Evolutionary conservation across 2,888 invertebrate genomes (phyloP), one percentile per base, ranked within the genome.

Genomic region (Drosophila tanythrix): DNA sequence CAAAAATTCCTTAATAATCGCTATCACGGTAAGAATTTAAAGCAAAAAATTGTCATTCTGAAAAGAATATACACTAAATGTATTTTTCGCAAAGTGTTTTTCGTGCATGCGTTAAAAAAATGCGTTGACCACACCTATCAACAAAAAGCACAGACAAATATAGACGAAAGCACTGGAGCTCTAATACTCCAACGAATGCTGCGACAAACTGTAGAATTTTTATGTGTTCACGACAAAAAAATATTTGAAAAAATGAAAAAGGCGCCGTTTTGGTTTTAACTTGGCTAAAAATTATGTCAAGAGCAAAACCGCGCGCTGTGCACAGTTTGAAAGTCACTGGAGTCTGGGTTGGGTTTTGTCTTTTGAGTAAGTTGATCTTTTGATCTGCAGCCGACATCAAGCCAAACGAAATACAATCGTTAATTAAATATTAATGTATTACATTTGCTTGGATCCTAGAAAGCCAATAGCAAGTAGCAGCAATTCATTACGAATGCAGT

Each of bases 301-400:
- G 83, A n/a, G 83, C 73, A 58, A 83, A 74, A 83, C 53, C 82
- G 71, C 82, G 82, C 82, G 72, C 88, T 83, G 84, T 83, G 85
- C 86, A 76, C 85, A 88, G 88, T 88, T 88, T 82, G 74, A 88
- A 68, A 79, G 82, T 70, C 67, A 79, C 58, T 83, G 88, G 70
- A 68, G 59, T 51, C 61, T 88, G 72, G 68, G 68, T 55, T 74
- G 76, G 79, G 63, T 50, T 55, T 48, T 55, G 43, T 63, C 58
- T 38, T 59, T 65, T 69, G 68, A 70, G 73, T 66, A 69, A 66
- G 67, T 61, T 61, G 67, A 57, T 81, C 88, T 70, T 82, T 83
- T 83, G 88, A 83, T 88, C 85, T 79, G 21, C 50, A 64, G 79
- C 88, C 82, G 82, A 58, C 82, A 57, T 52, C 56, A 65, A 84